These are phyloP conservation scores for Gymnobelideus leadbeateri DNA, from an alignment of 2,113 vertebrate species.

Conservation along the genomic window DNA sequence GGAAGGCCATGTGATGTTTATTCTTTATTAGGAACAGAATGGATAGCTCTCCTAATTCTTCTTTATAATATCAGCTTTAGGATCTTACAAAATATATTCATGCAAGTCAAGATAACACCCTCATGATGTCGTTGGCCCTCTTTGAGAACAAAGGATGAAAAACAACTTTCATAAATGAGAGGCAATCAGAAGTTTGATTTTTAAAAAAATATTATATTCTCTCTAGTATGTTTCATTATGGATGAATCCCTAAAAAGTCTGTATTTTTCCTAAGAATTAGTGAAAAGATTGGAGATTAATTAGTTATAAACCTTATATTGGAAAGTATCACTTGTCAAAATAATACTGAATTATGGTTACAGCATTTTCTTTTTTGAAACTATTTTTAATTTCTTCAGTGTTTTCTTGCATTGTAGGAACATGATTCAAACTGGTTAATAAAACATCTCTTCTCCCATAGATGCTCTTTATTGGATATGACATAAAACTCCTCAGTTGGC, in stretches of 20 bases:
- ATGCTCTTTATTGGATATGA: constrained; percentile 11
- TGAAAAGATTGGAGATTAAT: constrained; percentile 35
- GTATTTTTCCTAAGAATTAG: constrained; percentile 12
- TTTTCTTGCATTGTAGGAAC: background rate
- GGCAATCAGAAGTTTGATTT: constrained; percentile 14
- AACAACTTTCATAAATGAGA: background rate
- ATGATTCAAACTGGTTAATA: constrained; percentile 18
- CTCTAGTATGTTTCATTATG: constrained; percentile 15
- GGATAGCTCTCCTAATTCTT: constrained; percentile 7
- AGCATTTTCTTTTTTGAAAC: constrained; percentile 23
- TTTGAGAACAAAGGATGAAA: constrained; percentile 3
- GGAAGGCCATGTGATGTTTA: background rate
- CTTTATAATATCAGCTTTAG: background rate
- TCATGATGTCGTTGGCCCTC: constrained; percentile 10
- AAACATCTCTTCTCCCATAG: background rate
- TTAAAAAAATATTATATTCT: constrained; percentile 4
- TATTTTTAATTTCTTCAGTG: background rate
- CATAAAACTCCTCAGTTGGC: constrained; percentile 3
- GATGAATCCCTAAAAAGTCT: constrained; percentile 36
- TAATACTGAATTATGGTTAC: background rate
- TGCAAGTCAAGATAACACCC: too few species aligned
- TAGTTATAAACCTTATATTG: constrained; percentile 1
- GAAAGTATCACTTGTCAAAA: background rate
- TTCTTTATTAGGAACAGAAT: constrained; percentile 21
- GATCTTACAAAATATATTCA: too few species aligned